Base-by-base conservation (phyloP, 1,140 invertebrate species). In the Cephus cinctus region DNA sequence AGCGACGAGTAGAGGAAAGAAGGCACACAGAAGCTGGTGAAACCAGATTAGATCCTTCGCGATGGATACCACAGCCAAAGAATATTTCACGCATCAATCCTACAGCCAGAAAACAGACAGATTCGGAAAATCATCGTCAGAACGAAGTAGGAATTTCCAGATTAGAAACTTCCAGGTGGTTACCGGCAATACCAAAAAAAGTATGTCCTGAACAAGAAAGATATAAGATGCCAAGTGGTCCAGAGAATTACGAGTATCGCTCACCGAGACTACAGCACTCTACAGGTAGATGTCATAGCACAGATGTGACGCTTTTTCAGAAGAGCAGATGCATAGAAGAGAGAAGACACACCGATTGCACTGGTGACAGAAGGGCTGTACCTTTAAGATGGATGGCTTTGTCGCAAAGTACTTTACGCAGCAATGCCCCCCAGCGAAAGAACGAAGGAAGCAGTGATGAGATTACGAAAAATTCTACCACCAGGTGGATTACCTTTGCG, bases 1-100 rank as follows among this genome's bases (percentile, higher is more conserved):
- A 66, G 20, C 52, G 64, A n/a, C 53, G 60, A 1, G 62, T 69
- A 5, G 69, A 71, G 41, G 54, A 68, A 6, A 57, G 69, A 11
- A 54, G 67, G 4, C 54, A 67, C 39, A 69, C 69, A 1, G 69
- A 72, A 5, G 50, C 56, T 9, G 34, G 39, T 6, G 63, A 68
- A n/a, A 12, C 53, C 5, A 50, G 35, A 16, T 11, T 58, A 18
- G 58, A 61, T 16, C 47, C 53, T 0, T 46, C 57, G 0, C 35
- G 51, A 5, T 67, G 63, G 64, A 56, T 62, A 9, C 66, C 66
- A 1, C 8, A 66, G 2, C 40, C 57, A 3, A 63, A 30, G 15
- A 55, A 46, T 15, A 16, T 50, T 0, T 39, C 47, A 0, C 32
- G 54, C 0, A 22, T 38, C 0, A 53, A 45, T 8, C 38, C 51